phyloP scores from a whole-genome alignment of 2,888 invertebrate genomes.

The Plagodis dolabraria region DNA sequence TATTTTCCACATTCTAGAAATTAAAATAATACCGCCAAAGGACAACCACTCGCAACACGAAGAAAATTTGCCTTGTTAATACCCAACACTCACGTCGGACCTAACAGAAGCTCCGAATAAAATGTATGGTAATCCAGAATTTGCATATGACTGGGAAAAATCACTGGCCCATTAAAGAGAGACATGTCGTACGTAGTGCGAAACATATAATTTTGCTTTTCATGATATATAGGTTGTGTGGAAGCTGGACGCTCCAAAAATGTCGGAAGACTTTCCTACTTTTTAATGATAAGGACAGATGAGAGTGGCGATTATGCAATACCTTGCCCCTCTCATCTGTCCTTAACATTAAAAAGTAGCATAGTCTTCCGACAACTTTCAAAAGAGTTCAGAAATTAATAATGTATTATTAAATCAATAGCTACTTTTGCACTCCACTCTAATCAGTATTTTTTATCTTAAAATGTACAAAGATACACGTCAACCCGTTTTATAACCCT shows the following conservation, averaged over 20 bases:
- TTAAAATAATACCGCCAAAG: conserved; percentile 25
- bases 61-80: conserved; percentile 58
- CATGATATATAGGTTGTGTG: conserved; percentile 25
- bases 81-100: conserved; percentile 54
- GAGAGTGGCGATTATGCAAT: too few relatives aligned
- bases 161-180: conserved; percentile 74
- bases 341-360: too few relatives aligned
- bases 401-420: too few relatives aligned
- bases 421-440: too few relatives aligned
- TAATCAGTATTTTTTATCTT: too few relatives aligned
- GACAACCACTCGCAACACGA: conserved; percentile 25
- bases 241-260: conserved; percentile 6
- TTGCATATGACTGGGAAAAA: conserved; percentile 78
- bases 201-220: conserved; percentile 41
- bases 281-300: not conserved
- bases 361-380: too few relatives aligned
- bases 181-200: conserved; percentile 53
- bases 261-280: not conserved
- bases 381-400: too few relatives aligned
- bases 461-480: too few relatives aligned
- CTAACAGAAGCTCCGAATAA: conserved; percentile 58
- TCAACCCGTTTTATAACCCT: too few relatives aligned
- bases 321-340: too few relatives aligned
- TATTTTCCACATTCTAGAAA: conserved; percentile 17
- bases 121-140: conserved; percentile 74